Evolutionary conservation across 2,888 invertebrate species (phyloP).

Genomic region (Chalcosyrphus nemorum): DNA sequence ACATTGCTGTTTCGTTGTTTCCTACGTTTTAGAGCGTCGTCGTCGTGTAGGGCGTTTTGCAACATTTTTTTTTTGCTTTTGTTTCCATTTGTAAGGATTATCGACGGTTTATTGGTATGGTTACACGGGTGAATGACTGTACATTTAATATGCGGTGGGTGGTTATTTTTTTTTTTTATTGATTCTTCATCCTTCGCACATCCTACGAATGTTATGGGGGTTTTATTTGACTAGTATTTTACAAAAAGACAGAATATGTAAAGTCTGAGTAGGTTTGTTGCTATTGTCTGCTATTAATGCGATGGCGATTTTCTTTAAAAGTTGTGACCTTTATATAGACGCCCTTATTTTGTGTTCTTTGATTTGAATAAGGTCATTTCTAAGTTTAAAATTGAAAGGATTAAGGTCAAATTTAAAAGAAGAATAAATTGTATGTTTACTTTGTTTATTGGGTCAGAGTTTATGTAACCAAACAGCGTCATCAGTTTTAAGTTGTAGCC

Average conservation of each 20-base stretch:
- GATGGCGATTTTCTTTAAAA: background rate
- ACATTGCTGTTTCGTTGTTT: too few relatives aligned
- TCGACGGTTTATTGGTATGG: constrained; percentile 30
- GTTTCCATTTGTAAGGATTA: constrained; percentile 10
- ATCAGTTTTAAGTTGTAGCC: too few relatives aligned
- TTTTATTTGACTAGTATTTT: background rate
- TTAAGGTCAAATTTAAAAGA: too few relatives aligned
- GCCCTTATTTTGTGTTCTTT: background rate
- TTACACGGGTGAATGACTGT: constrained; percentile 43
- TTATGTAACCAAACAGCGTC: too few relatives aligned
- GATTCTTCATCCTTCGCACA: background rate
- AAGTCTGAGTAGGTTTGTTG: background rate
- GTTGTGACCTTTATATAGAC: background rate
- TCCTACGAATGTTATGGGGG: background rate
- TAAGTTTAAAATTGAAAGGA: too few relatives aligned
- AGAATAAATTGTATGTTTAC: too few relatives aligned
- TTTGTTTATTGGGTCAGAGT: too few relatives aligned
- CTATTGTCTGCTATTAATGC: background rate
- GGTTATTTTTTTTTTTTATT: constrained; percentile 33
- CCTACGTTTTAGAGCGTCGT: background rate
- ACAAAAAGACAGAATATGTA: background rate
- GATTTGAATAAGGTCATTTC: background rate
- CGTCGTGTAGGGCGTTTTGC: constrained; percentile 7
- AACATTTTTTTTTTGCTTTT: background rate
- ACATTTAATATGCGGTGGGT: background rate